These are phyloP conservation scores for Unio pictorum DNA, from an alignment of 2,888 invertebrate genomes.

Conservation along the genomic window DNA sequence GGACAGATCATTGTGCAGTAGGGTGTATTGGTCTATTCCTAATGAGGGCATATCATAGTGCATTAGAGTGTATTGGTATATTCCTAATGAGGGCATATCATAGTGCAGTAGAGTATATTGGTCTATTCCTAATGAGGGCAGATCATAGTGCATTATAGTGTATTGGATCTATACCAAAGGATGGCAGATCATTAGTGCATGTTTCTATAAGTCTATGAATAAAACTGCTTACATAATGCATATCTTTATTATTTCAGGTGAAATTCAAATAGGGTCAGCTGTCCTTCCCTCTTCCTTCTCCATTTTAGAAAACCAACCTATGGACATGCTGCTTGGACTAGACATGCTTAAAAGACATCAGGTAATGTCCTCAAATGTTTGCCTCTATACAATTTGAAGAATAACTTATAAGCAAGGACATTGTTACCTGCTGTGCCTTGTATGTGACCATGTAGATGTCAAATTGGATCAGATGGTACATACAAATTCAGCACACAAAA, in stretches of 20 bases:
- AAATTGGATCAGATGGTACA: background rate
- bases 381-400: background rate
- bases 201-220: background rate
- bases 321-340: constrained; percentile 97
- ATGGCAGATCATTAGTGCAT: too few species aligned
- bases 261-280: constrained; percentile 94
- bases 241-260: constrained; percentile 71
- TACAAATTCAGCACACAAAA: background rate
- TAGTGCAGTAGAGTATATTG: too few species aligned
- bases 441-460: background rate
- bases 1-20: too few species aligned
- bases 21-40: too few species aligned
- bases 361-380: constrained; percentile 72
- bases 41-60: too few species aligned
- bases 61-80: too few species aligned
- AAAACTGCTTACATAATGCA: background rate
- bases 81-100: too few species aligned
- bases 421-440: background rate
- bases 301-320: constrained; percentile 95
- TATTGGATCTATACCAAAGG: too few species aligned
- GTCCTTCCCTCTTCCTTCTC: constrained; percentile 97
- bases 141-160: too few species aligned
- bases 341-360: constrained; percentile 98
- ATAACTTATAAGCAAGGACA: background rate
- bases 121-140: too few species aligned